These are phyloP conservation scores for Rynchops niger DNA, from an alignment of 2,113 vertebrate species.

Conservation along the genomic window DNA sequence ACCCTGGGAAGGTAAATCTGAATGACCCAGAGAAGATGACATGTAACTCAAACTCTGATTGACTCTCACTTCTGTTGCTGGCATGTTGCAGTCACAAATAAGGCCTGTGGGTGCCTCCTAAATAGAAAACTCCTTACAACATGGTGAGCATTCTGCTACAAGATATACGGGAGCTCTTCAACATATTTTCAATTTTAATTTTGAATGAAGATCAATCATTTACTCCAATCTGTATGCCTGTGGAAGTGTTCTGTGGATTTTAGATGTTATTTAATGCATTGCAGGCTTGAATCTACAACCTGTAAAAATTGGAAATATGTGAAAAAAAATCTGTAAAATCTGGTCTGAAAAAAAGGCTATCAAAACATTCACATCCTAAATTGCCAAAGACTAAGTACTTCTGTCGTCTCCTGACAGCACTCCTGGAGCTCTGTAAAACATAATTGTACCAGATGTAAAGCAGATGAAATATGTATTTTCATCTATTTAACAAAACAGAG, in stretches of 20 bases:
- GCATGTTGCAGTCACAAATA: not conserved
- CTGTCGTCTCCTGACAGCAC: not conserved
- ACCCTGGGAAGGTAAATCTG: not conserved
- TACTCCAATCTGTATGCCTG: not conserved
- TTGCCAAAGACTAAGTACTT: not conserved
- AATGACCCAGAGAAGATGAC: not conserved
- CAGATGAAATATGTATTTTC: constrained; percentile 21
- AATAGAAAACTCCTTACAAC: not conserved
- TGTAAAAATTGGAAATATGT: not conserved
- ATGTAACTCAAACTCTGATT: not conserved
- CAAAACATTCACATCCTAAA: not conserved
- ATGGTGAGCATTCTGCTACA: not conserved
- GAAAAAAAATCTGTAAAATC: not conserved
- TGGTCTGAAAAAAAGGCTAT: not conserved
- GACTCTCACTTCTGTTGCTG: not conserved
- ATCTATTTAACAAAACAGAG: not conserved
- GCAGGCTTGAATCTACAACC: not conserved
- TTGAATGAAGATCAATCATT: not conserved
- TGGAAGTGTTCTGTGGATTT: not conserved
- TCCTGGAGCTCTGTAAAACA: not conserved
- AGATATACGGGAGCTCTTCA: not conserved
- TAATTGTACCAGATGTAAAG: constrained; percentile 29
- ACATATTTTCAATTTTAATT: not conserved
- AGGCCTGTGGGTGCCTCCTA: not conserved
- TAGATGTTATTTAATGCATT: not conserved